Percentiles rank a stretch among this genome's conserved stretches.
These are phyloP conservation scores for Himalopsyche kuldschensis DNA, from an alignment of 2,888 invertebrate genomes.

Conservation along the genomic window DNA sequence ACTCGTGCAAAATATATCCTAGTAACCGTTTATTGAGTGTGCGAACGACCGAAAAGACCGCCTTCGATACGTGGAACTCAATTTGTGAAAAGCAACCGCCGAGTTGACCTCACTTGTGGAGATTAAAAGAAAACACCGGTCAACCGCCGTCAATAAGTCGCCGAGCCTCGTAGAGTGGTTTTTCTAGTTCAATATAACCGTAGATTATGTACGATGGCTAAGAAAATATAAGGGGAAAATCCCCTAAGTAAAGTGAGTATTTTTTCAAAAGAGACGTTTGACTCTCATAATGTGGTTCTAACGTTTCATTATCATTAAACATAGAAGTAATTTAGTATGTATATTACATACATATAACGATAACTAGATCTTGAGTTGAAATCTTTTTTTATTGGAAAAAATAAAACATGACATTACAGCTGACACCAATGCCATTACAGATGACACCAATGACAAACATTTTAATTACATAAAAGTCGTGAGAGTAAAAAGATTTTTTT, in stretches of 20 bases:
- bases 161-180: neutral
- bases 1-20: neutral
- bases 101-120: neutral
- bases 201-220: neutral
- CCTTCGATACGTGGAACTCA: neutral
- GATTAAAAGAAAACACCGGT: neutral
- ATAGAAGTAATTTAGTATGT: no score
- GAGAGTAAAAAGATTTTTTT: no score
- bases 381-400: no score
- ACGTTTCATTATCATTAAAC: no score
- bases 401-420: no score
- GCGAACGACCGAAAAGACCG: neutral
- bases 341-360: no score
- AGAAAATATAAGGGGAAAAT: neutral
- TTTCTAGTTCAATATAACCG: neutral
- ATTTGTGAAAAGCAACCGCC: neutral
- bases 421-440: no score
- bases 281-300: neutral
- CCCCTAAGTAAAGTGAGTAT: neutral
- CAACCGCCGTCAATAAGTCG: neutral
- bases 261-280: neutral
- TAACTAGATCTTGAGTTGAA: no score
- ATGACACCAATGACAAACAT: no score
- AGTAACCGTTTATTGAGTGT: neutral
- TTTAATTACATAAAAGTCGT: no score